Evolutionary conservation across 2,888 invertebrate species (phyloP), one percentile per base, ranked within the genome.

Genomic region (Brenthis hecate): DNA sequence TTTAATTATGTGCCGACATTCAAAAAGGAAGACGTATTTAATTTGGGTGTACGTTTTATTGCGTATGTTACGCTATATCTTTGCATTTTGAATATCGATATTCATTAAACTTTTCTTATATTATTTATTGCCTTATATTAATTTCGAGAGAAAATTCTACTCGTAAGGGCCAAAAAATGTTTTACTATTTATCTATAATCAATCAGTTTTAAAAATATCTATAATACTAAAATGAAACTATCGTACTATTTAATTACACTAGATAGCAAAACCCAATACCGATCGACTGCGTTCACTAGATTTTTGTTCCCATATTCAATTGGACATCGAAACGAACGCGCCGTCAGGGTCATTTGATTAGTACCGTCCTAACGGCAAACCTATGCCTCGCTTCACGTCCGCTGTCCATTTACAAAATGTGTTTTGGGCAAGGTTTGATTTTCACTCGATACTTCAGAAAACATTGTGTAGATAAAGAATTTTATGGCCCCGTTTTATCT

Each of bases 331-430:
- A 72, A 63, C 55, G 66, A 55, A 66, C 69, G 58, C 72, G 61
- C 53, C 19, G 75, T 72, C 74, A 76, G 66, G 75, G 74, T 72
- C 78, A 81, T 84, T 83, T 81, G 80, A 83, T 84, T 83, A 80
- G 76, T 74, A 65, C 65, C 50, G 71, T 70, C 73, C 70, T 55
- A 48, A 64, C 71, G 71, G 68, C 69, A 62, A 47, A 54, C 70
- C 60, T 64, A 58, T 56, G 63, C 58, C 65, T 55, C 65, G 66
- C 70, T 71, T 70, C 72, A 73, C 74, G 77, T 79, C 79, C 80
- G 76, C 76, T 79, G 77, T 77, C 80, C 77, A 81, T 80, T 81
- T 77, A 68, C 70, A 73, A 81, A 84, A 85, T 82, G 80, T 81
- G 77, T 80, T 84, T 80, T 75, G 86, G 65, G 64, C 36, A 57